Percentiles rank a stretch among this genome's conserved stretches.
Evolutionary conservation across 2,888 invertebrate genomes (phyloP).

Genomic region (Boloria euphrosyne): DNA sequence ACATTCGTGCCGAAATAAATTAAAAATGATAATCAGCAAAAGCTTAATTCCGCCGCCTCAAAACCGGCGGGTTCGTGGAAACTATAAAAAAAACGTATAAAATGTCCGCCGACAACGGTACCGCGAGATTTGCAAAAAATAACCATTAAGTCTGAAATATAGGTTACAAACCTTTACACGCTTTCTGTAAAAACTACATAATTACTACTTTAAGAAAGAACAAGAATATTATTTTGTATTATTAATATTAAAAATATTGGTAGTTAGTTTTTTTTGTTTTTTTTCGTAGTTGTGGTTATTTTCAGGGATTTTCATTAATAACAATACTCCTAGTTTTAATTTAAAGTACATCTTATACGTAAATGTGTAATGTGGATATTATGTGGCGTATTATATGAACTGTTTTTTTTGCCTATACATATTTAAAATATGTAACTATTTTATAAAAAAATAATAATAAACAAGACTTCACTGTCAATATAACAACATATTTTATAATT

Average conservation of each 20-base stretch:
- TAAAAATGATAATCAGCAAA: constrained; percentile 65
- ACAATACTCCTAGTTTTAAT: no score
- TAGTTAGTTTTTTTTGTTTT: not conserved
- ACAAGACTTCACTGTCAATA: not conserved
- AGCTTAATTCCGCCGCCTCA: constrained; percentile 59
- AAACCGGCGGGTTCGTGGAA: constrained; percentile 56
- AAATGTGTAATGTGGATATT: no score
- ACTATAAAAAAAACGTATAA: constrained; percentile 53
- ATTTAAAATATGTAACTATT: no score
- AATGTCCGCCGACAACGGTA: constrained; percentile 56
- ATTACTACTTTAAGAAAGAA: constrained; percentile 13
- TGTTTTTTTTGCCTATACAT: no score
- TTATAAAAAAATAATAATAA: not conserved
- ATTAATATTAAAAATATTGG: not conserved
- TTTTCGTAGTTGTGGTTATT: not conserved
- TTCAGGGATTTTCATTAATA: not conserved
- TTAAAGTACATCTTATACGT: no score
- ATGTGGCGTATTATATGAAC: no score
- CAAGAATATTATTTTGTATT: constrained; percentile 10
- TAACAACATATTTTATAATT: not conserved
- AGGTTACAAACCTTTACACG: constrained; percentile 45
- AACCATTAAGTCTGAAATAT: constrained; percentile 45
- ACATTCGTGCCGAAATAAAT: constrained; percentile 59
- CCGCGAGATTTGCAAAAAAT: constrained; percentile 55
- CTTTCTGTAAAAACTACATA: constrained; percentile 30